phyloP scores from a whole-genome alignment of 2,797 vertebrate genomes.

The Sebastes diploproa region DNA sequence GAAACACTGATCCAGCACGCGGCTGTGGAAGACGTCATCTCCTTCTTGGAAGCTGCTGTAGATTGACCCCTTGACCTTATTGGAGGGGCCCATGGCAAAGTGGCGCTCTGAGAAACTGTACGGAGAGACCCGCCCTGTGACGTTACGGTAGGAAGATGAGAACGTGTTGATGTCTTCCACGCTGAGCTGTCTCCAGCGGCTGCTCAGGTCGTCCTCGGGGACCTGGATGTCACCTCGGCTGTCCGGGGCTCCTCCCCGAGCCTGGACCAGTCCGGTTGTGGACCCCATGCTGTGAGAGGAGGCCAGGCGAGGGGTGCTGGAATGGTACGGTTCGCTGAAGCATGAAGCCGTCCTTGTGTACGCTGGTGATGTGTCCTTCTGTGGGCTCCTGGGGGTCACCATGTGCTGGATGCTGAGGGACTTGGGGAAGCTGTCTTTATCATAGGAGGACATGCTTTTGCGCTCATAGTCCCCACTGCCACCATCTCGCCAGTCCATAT shows the following conservation, averaged over 20 bases:
- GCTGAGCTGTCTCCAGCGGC: conserved; percentile 90
- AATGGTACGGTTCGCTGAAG: conserved; percentile 88
- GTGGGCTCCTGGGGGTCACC: conserved; percentile 77
- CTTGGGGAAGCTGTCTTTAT: conserved; percentile 87
- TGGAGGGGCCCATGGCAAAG: conserved; percentile 83
- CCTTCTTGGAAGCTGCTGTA: conserved; percentile 93
- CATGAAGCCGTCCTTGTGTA: conserved; percentile 88
- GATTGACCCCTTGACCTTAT: conserved; percentile 85
- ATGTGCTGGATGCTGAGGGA: conserved; percentile 87
- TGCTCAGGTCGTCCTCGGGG: conserved; percentile 84
- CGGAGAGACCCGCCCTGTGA: conserved; percentile 82
- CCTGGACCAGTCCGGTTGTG: conserved; percentile 66
- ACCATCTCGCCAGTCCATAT: conserved; percentile 87
- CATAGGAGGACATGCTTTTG: conserved; percentile 84
- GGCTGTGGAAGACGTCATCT: conserved; percentile 87
- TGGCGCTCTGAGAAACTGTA: conserved; percentile 90
- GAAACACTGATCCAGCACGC: conserved; percentile 86
- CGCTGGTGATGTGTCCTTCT: conserved; percentile 80
- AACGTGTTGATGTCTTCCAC: conserved; percentile 91
- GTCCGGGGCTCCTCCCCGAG: conserved; percentile 75
- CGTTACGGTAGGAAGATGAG: conserved; percentile 81
- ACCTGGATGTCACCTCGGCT: conserved; percentile 72
- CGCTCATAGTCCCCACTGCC: conserved; percentile 83
- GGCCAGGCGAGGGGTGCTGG: conserved; percentile 85
- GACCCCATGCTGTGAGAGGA: conserved; percentile 86